Conservation (phyloP, 2,888 invertebrate species). For the Cordilura impudica region DNA sequence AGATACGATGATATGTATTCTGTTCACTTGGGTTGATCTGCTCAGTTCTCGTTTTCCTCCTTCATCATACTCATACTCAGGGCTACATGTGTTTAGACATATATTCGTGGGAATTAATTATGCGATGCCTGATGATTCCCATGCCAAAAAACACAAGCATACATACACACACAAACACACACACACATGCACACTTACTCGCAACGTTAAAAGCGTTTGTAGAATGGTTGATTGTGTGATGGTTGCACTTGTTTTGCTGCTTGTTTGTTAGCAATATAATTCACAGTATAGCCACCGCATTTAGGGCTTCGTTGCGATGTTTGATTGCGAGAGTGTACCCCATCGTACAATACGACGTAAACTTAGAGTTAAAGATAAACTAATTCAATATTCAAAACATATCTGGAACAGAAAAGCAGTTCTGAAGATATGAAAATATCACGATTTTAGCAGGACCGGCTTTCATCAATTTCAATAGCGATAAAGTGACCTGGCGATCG, state of each 20-base stretch:
- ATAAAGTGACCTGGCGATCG: no score
- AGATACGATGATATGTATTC: constrained; percentile 29
- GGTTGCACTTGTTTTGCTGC: constrained; percentile 57
- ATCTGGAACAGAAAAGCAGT: no score
- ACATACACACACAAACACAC: constrained; percentile 2
- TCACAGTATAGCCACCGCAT: constrained; percentile 50
- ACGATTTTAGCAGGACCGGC: no score
- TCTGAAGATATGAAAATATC: no score
- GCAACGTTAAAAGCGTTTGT: constrained; percentile 36
- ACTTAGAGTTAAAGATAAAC: no score
- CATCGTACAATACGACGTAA: background rate
- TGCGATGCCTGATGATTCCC: constrained; percentile 64
- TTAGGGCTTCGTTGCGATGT: constrained; percentile 49
- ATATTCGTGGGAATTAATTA: constrained; percentile 67
- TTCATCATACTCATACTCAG: constrained; percentile 9
- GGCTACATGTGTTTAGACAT: constrained; percentile 56
- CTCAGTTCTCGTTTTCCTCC: constrained; percentile 23
- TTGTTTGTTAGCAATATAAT: constrained; percentile 50
- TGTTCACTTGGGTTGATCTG: constrained; percentile 31
- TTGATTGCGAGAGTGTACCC: constrained; percentile 8
- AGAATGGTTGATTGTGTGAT: constrained; percentile 29
- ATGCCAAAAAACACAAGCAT: constrained; percentile 52
- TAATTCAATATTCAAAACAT: no score
- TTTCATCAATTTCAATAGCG: no score
- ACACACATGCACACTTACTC: constrained; percentile 5